A percentile compares a stretch with the other conserved stretches of the same genome.
These are phyloP conservation scores for Aspiorhynchus laticeps DNA, from an alignment of 2,113 vertebrate genomes.

Conservation along the genomic window DNA sequence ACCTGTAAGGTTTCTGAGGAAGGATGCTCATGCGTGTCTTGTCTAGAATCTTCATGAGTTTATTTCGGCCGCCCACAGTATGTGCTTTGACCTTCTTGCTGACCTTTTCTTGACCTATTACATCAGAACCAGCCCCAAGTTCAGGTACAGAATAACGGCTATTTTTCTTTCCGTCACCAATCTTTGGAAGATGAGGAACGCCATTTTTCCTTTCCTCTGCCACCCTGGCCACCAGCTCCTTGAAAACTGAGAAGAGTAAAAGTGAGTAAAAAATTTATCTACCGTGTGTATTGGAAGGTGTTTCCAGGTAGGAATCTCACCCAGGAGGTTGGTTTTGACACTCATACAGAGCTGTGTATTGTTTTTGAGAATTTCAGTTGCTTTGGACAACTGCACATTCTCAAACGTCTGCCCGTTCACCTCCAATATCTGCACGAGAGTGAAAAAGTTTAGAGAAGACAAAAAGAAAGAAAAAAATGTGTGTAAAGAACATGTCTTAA, in stretches of 20 bases:
- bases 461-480: slow-evolving; percentile 43
- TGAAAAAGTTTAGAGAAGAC: slow-evolving; percentile 35
- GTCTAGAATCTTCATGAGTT: slow-evolving; percentile 97
- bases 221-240: slow-evolving; percentile 90
- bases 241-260: slow-evolving; percentile 82
- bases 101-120: slow-evolving; percentile 93
- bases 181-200: slow-evolving; percentile 94
- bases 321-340: slow-evolving; percentile 99
- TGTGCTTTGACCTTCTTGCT: slow-evolving; percentile 95
- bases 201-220: slow-evolving; percentile 92
- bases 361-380: slow-evolving; percentile 97
- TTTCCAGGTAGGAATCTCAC: slow-evolving; percentile 58
- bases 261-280: too few relatives aligned
- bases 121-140: slow-evolving; percentile 91
- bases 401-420: slow-evolving; percentile 99
- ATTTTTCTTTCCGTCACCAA: slow-evolving; percentile 95
- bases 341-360: slow-evolving; percentile 98
- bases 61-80: slow-evolving; percentile 94
- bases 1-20: slow-evolving; percentile 99
- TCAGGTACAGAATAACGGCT: slow-evolving; percentile 96
- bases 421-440: slow-evolving; percentile 85
- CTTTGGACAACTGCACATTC: slow-evolving; percentile 96
- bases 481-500: neutral
- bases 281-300: too few relatives aligned
- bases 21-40: slow-evolving; percentile 98